Conservation (phyloP, 1,140 invertebrate genomes). For the Holotrichia oblita region DNA sequence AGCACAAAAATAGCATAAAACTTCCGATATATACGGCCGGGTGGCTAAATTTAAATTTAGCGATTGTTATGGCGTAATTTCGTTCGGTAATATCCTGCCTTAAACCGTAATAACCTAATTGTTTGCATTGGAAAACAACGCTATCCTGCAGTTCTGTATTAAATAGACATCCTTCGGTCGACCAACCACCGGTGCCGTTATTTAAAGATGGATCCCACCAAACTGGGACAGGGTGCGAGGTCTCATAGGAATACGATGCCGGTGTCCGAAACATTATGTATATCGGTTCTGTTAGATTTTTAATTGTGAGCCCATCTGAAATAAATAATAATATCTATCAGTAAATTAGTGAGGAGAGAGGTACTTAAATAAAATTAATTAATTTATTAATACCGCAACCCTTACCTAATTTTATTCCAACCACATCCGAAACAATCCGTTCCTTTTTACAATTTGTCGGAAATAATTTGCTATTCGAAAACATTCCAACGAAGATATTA, state of each 20-base stretch:
- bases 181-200: constrained; percentile 72
- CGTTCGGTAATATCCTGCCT: constrained; percentile 70
- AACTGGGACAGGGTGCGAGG: constrained; percentile 67
- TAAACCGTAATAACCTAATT: constrained; percentile 83
- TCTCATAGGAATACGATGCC: constrained; percentile 59
- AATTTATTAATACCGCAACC: no score
- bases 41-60: constrained; percentile 77
- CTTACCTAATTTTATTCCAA: constrained; percentile 72
- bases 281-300: constrained; percentile 73
- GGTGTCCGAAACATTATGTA: constrained; percentile 71
- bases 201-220: constrained; percentile 74
- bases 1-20: constrained; percentile 75
- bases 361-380: no score
- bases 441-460: constrained; percentile 62
- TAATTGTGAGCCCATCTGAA: constrained; percentile 48
- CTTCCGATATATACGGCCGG: constrained; percentile 86
- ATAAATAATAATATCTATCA: background rate
- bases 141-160: constrained; percentile 69
- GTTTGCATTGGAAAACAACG: constrained; percentile 81
- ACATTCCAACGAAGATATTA: constrained; percentile 76
- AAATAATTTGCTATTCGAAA: constrained; percentile 74
- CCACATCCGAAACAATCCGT: constrained; percentile 70
- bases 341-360: no score
- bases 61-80: constrained; percentile 64
- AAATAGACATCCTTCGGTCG: constrained; percentile 73